phyloP scores from a whole-genome alignment of 2,888 invertebrate species.

The Lochmaea crataegi region DNA sequence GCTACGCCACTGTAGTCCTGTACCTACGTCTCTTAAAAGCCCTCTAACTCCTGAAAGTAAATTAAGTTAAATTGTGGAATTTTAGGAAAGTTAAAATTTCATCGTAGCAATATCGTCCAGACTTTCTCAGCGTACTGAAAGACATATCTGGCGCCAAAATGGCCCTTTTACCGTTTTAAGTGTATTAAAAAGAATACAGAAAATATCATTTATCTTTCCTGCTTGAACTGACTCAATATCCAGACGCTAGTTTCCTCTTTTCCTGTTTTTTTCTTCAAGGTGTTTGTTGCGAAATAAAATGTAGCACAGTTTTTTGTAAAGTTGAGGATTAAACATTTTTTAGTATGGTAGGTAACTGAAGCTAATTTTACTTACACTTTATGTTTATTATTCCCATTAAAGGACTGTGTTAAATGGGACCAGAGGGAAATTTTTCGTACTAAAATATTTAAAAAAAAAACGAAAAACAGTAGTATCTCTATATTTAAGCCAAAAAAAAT shows the following conservation, averaged over 20 bases:
- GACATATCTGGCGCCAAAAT: conserved; percentile 30
- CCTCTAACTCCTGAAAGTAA: background rate
- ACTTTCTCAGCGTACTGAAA: conserved; percentile 12
- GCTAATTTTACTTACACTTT: background rate
- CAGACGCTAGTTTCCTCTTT: background rate
- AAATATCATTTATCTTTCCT: conserved; percentile 34
- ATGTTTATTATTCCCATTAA: background rate
- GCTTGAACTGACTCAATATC: conserved; percentile 21
- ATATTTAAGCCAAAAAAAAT: too few species aligned
- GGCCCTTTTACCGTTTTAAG: conserved; percentile 21
- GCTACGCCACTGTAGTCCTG: background rate
- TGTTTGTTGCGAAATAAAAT: conserved; percentile 6
- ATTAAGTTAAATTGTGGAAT: conserved; percentile 26
- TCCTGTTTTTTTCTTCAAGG: background rate
- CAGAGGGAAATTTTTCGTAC: too few species aligned
- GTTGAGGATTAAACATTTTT: background rate
- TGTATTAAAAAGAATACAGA: conserved; percentile 30
- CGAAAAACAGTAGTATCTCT: too few species aligned
- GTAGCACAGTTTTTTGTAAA: background rate
- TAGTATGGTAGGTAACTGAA: too few species aligned
- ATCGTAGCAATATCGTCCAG: conserved; percentile 22
- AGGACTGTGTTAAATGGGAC: background rate
- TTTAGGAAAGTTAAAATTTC: conserved; percentile 24
- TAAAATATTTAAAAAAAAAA: too few species aligned
- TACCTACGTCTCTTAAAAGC: background rate